Conservation (phyloP, 2,797 vertebrate species). For the Hemitrygon akajei region DNA sequence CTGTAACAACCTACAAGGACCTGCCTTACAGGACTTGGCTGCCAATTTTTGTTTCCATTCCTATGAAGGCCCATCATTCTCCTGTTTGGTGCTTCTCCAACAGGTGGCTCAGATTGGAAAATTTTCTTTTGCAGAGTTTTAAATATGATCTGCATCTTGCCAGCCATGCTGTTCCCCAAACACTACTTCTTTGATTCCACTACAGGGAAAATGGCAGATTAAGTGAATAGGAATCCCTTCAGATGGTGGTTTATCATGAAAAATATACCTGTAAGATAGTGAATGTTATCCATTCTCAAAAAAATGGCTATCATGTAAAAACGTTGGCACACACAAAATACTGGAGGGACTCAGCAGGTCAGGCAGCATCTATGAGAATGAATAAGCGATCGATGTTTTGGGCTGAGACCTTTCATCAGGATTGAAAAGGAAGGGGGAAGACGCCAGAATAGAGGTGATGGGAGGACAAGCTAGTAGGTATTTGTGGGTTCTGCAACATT, state of each 20-base stretch:
- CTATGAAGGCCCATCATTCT: not conserved
- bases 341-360: no score
- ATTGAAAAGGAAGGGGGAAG: no score
- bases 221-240: not conserved
- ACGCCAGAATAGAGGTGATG: no score
- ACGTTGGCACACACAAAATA: not conserved
- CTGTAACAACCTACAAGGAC: not conserved
- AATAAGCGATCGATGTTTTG: no score
- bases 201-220: not conserved
- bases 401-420: no score
- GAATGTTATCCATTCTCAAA: not conserved
- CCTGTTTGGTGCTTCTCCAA: not conserved
- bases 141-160: not conserved
- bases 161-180: not conserved
- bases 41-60: constrained; percentile 5
- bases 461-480: no score
- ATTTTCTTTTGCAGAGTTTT: not conserved
- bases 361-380: no score
- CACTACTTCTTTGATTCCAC: not conserved
- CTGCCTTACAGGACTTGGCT: not conserved
- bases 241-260: not conserved
- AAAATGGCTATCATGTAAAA: no score
- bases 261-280: not conserved
- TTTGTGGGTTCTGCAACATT: no score
- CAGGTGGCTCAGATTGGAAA: constrained; percentile 18